Evolutionary conservation across 2,888 invertebrate genomes (phyloP).

Genomic region (Drosophila lutescens): DNA sequence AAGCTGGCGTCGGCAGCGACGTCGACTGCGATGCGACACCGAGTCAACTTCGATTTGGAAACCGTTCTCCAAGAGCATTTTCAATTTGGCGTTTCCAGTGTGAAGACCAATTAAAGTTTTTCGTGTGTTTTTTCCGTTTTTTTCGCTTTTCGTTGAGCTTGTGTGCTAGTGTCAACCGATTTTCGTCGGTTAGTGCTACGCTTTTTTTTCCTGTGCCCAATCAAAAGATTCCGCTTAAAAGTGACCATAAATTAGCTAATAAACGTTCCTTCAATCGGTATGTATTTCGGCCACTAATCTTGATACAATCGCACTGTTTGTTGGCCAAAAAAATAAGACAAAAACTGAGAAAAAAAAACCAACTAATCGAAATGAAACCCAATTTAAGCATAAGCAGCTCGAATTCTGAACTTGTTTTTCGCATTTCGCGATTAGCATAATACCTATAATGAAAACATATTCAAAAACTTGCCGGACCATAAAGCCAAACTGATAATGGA

Average conservation of each 20-base stretch:
- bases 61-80: slow-evolving; percentile 48
- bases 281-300: slow-evolving; percentile 21
- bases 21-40: slow-evolving; percentile 16
- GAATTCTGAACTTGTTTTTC: slow-evolving; percentile 40
- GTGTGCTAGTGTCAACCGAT: not conserved
- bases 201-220: slow-evolving; percentile 25
- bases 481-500: slow-evolving; percentile 30
- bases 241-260: slow-evolving; percentile 6
- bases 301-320: slow-evolving; percentile 12
- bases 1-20: slow-evolving; percentile 13
- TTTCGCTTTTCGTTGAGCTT: too few species aligned
- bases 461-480: slow-evolving; percentile 30
- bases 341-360: not conserved
- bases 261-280: slow-evolving; percentile 15
- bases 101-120: slow-evolving; percentile 76
- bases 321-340: not conserved
- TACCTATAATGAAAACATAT: slow-evolving; percentile 28
- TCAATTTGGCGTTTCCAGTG: slow-evolving; percentile 83
- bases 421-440: slow-evolving; percentile 39
- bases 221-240: not conserved
- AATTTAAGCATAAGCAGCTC: slow-evolving; percentile 19
- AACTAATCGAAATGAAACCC: slow-evolving; percentile 4
- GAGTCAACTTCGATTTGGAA: slow-evolving; percentile 34
- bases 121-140: slow-evolving; percentile 7
- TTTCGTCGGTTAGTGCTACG: too few species aligned